phyloP scores from a whole-genome alignment of 2,888 invertebrate genomes.

The Azorinus chamasolen region DNA sequence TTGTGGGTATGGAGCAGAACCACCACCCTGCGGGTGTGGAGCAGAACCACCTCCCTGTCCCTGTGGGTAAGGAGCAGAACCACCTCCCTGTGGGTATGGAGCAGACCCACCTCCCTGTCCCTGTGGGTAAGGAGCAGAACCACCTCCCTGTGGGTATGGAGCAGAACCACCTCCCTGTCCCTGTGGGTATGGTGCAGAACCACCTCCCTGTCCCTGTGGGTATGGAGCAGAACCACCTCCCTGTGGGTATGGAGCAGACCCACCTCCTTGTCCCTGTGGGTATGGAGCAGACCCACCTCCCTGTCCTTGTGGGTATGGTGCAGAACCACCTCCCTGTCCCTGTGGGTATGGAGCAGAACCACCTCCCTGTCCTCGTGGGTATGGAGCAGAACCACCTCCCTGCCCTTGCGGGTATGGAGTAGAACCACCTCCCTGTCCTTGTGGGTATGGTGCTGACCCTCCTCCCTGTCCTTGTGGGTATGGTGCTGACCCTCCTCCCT shows the following conservation, averaged over 20 bases:
- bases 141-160: conserved; percentile 1
- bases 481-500: not conserved
- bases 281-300: too few species aligned
- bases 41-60: conserved; percentile 13
- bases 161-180: conserved; percentile 9
- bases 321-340: conserved; percentile 11
- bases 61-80: not conserved
- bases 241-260: not conserved
- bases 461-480: conserved; percentile 6
- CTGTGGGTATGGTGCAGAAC: not conserved
- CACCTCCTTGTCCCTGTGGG: not conserved
- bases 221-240: too few species aligned
- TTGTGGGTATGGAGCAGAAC: conserved; percentile 1
- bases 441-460: conserved; percentile 4
- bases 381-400: conserved; percentile 7
- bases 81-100: conserved; percentile 6
- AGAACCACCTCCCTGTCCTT: too few species aligned
- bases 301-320: too few species aligned
- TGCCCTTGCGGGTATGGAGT: not conserved
- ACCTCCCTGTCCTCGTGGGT: conserved; percentile 5
- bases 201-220: conserved; percentile 3
- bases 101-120: not conserved
- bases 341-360: not conserved
- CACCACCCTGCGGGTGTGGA: not conserved
- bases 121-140: conserved; percentile 23